Evolutionary conservation across 2,797 vertebrate species (phyloP).

Genomic region (Artibeus lituratus): DNA sequence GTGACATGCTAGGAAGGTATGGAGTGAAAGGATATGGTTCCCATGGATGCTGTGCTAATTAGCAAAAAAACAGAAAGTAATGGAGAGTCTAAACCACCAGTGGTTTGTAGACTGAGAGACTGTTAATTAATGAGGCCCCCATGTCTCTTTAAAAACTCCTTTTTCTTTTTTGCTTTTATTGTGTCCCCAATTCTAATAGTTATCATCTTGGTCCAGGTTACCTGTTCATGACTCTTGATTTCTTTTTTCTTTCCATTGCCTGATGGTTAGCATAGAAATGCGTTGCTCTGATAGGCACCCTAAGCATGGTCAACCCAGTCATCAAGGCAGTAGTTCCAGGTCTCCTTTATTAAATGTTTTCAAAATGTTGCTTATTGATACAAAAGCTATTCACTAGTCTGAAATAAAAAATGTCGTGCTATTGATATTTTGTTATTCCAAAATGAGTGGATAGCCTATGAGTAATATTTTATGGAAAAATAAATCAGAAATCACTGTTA

Average conservation of each 20-base stretch:
- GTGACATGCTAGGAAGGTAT: not conserved
- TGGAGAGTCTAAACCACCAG: not conserved
- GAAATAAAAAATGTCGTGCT: not conserved
- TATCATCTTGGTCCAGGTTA: not conserved
- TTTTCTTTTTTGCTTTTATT: not conserved
- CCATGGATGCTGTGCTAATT: not conserved
- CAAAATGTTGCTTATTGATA: not conserved
- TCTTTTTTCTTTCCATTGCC: not conserved
- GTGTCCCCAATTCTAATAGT: not conserved
- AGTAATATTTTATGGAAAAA: not conserved
- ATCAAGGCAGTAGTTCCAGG: not conserved
- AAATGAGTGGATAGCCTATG: not conserved
- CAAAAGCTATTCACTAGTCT: not conserved
- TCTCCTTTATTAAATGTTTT: not conserved
- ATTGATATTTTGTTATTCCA: not conserved
- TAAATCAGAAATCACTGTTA: not conserved
- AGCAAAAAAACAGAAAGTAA: not conserved
- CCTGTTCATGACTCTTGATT: not conserved
- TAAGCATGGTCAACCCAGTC: not conserved
- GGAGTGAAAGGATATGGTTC: not conserved
- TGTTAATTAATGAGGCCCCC: not conserved
- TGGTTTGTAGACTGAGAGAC: not conserved
- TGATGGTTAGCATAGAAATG: not conserved
- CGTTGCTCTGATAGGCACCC: not conserved
- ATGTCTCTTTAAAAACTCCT: not conserved